Percentiles rank a stretch among this genome's conserved stretches.
phyloP scores from a whole-genome alignment of 2,888 invertebrate species.

The Hofmannophila pseudospretella region DNA sequence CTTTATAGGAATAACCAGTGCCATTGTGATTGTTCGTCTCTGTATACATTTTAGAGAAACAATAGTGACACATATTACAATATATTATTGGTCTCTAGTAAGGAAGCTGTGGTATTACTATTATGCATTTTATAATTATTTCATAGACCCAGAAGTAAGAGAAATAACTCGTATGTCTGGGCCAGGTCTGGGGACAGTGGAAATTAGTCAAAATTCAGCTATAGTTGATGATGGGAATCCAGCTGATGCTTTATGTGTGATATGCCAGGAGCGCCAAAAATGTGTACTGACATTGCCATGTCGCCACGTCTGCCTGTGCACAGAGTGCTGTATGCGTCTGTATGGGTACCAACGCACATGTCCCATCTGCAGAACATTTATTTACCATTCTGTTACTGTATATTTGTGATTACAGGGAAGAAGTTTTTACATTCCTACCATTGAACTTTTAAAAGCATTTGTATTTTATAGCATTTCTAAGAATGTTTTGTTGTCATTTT shows the following conservation, averaged over 20 bases:
- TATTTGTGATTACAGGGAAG: constrained; percentile 51
- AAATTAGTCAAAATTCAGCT: constrained; percentile 13
- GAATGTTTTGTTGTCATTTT: no score
- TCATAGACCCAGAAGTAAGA: constrained; percentile 56
- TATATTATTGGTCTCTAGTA: constrained; percentile 49
- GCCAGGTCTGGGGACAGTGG: constrained; percentile 33
- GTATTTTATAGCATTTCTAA: no score
- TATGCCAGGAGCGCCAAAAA: constrained; percentile 75
- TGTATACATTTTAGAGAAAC: constrained; percentile 49
- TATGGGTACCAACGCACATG: constrained; percentile 71
- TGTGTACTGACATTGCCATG: constrained; percentile 77
- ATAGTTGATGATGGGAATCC: constrained; percentile 34
- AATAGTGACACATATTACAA: constrained; percentile 33
- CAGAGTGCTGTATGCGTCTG: constrained; percentile 67
- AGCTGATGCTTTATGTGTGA: constrained; percentile 67
- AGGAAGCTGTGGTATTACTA: constrained; percentile 58
- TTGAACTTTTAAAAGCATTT: no score
- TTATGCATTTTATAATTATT: constrained; percentile 55
- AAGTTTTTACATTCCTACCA: no score
- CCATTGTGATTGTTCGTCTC: constrained; percentile 51
- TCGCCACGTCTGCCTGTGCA: constrained; percentile 75
- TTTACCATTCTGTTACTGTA: constrained; percentile 74
- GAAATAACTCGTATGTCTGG: constrained; percentile 52
- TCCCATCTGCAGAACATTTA: constrained; percentile 74
- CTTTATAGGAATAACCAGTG: constrained; percentile 56